Evolutionary conservation across 2,888 invertebrate species (phyloP).

Genomic region (Aleiodes leptofemur): DNA sequence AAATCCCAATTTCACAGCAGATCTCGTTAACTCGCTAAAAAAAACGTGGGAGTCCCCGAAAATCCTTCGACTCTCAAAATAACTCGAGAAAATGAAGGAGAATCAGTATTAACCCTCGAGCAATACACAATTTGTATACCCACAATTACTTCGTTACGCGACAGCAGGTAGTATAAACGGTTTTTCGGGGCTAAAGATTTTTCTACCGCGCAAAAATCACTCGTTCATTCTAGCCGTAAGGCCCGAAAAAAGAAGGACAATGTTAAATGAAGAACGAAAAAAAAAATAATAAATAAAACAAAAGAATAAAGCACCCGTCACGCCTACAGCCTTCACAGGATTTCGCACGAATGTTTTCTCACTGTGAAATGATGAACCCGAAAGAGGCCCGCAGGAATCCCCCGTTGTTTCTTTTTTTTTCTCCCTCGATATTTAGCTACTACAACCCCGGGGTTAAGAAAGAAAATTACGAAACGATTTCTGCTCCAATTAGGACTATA

Average conservation of each 20-base stretch:
- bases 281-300: background rate
- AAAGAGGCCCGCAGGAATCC: no score
- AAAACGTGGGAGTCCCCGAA: no score
- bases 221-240: constrained; percentile 38
- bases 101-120: constrained; percentile 21
- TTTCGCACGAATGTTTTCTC: constrained; percentile 37
- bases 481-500: constrained; percentile 30
- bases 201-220: constrained; percentile 43
- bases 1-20: no score
- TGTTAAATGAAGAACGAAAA: background rate
- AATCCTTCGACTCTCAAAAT: no score
- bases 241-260: constrained; percentile 1
- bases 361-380: background rate
- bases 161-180: constrained; percentile 49
- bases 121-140: constrained; percentile 12
- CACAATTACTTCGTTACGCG: constrained; percentile 48
- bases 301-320: constrained; percentile 44
- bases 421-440: constrained; percentile 18
- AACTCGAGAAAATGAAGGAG: background rate
- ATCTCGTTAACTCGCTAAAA: no score
- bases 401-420: background rate
- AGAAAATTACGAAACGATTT: constrained; percentile 11
- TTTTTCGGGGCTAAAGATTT: constrained; percentile 35
- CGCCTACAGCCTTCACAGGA: constrained; percentile 38
- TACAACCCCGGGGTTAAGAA: constrained; percentile 24